Evolutionary conservation across 1,140 invertebrate genomes (phyloP).

Genomic region (Pseudomyrmex cubaensis): DNA sequence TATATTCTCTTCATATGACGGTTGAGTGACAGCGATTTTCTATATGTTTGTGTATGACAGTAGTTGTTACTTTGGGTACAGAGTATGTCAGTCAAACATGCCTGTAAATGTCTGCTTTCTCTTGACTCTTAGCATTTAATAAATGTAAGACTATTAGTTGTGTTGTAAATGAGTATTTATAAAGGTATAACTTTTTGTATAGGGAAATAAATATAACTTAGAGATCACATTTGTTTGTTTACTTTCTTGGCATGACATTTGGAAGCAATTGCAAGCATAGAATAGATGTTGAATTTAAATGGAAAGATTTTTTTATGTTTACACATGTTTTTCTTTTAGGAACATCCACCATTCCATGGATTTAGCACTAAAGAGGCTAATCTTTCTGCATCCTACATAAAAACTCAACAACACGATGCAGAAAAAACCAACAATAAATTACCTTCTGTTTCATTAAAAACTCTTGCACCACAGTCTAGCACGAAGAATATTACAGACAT

Average conservation of each 20-base stretch:
- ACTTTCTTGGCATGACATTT: background rate
- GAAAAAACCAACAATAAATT: conserved; percentile 65
- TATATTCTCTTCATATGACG: conserved; percentile 18
- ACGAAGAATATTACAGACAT: conserved; percentile 54
- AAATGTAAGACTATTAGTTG: background rate
- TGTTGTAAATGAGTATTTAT: background rate
- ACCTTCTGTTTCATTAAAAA: conserved; percentile 40
- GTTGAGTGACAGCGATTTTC: conserved; percentile 16
- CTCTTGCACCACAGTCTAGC: conserved; percentile 54
- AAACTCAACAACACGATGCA: conserved; percentile 77
- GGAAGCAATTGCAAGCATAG: background rate
- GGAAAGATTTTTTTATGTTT: conserved; percentile 3
- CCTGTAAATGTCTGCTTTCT: background rate
- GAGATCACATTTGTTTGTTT: conserved; percentile 1
- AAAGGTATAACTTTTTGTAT: background rate
- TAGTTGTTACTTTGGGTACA: background rate
- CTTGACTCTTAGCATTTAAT: background rate
- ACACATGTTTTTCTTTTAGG: conserved; percentile 72
- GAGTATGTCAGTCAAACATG: background rate
- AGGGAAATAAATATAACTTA: background rate
- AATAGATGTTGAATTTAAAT: no score
- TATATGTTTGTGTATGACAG: background rate
- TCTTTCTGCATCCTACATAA: conserved; percentile 76
- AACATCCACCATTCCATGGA: conserved; percentile 83
- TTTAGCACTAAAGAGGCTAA: conserved; percentile 83